Evolutionary conservation across 2,113 vertebrate species (phyloP), one percentile per base, ranked within the genome.

Genomic region (Sterna hirundo): DNA sequence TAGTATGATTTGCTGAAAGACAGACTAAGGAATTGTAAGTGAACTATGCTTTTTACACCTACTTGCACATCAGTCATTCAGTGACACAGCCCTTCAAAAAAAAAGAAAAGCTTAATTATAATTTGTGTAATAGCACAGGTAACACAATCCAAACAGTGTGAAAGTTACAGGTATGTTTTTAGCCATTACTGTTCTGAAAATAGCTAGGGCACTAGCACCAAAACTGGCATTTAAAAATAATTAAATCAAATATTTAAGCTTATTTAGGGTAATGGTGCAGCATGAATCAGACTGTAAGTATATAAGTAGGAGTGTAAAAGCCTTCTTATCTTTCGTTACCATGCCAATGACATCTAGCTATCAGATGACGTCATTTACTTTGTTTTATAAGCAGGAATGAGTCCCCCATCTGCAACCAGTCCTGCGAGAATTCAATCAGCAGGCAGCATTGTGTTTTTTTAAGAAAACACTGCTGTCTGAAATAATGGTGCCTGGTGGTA

Each of bases 291-390:
- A 60, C 55, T 60, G 70, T 72, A 65, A 92, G 81, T 83, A 47
- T 90, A 40, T 83, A 90, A 94, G 74, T 69, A 75, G 86, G 76
- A 97, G 66, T 64, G 25, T 91, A 95, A 95, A 92, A 96, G 62
- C 81, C 81, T 97, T 71, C 97, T 98, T 97, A 97, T 97, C 95
- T 98, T 87, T 88, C 86, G 95, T 98, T 98, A 81, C 98, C 94
- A 96, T 97, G 97, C 91, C 97, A 96, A 83, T 97, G 96, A 97
- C 57, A 54, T 96, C 93, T 96, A 96, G 75, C 90, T 68, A 83
- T 58, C 57, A 36, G 65, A 22, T 96, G 94, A 97, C 52, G 60
- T 96, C 80, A 92, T 38, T 83, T 78, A n/a, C 81, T 96, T 94
- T 96, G 74, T 74, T 96, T 98, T 97, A 97, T 97, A 98, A 98